phyloP scores from a whole-genome alignment of 1,140 invertebrate genomes.

The Pachyrhynchus sulphureomaculatus region DNA sequence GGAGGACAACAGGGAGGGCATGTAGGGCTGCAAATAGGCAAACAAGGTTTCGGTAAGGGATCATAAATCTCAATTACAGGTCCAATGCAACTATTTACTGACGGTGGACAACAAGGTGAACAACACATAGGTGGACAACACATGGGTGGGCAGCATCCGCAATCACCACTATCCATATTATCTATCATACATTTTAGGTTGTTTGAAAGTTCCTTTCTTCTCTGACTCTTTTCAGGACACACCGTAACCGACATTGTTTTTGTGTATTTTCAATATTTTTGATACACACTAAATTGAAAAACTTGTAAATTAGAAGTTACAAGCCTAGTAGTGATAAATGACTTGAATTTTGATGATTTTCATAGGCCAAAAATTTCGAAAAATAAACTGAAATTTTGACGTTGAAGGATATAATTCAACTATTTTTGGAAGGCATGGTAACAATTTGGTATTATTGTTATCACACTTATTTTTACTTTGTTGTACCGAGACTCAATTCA shows the following conservation, averaged over 20 bases:
- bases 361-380: neutral
- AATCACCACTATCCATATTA: conserved; percentile 41
- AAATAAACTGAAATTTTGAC: conserved; percentile 23
- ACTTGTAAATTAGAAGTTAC: neutral
- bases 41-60: conserved; percentile 47
- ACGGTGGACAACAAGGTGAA: conserved; percentile 23
- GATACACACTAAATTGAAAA: neutral
- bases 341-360: conserved; percentile 20
- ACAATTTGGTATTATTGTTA: neutral
- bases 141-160: conserved; percentile 30
- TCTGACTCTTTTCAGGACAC: conserved; percentile 38
- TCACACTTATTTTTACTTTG: no score
- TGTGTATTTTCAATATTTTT: neutral
- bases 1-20: conserved; percentile 31
- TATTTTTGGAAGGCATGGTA: conserved; percentile 7
- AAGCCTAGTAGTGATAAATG: neutral
- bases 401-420: conserved; percentile 20
- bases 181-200: conserved; percentile 44
- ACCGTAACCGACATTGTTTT: conserved; percentile 37
- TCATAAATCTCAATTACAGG: conserved; percentile 49
- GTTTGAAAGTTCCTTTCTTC: conserved; percentile 39
- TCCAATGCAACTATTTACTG: conserved; percentile 36
- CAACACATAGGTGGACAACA: conserved; percentile 8
- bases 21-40: conserved; percentile 44
- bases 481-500: no score